Conservation (phyloP, 2,797 vertebrate species). For the Hydrocynus forskahlii region DNA sequence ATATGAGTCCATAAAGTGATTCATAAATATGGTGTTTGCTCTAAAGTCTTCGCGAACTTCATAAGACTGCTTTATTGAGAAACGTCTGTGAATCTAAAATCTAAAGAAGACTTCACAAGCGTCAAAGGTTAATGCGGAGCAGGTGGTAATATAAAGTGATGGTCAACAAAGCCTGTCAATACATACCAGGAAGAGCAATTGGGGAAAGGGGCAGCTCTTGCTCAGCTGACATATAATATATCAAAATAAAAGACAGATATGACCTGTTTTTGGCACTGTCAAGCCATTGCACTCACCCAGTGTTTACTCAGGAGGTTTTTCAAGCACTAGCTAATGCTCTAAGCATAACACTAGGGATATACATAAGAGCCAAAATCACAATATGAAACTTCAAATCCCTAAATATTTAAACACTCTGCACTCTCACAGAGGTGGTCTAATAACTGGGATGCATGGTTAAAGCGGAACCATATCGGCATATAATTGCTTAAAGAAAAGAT, state of each 20-base stretch:
- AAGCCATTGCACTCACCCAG: not conserved
- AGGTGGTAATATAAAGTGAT: conserved; percentile 9
- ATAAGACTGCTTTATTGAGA: not conserved
- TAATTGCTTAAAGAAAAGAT: too few relatives aligned
- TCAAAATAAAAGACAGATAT: conserved; percentile 1
- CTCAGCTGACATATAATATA: not conserved
- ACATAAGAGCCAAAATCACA: conserved; percentile 15
- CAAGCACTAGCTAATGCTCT: conserved; percentile 15
- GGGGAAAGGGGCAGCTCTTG: not conserved
- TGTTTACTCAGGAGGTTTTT: not conserved
- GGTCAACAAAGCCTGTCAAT: not conserved
- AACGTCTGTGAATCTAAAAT: not conserved
- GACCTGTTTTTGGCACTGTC: not conserved
- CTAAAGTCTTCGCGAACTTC: not conserved
- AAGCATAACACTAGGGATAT: conserved; percentile 1
- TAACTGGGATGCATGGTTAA: not conserved
- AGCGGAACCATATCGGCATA: not conserved
- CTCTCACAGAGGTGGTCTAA: not conserved
- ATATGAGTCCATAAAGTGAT: not conserved
- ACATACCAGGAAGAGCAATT: not conserved
- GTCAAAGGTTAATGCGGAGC: conserved; percentile 19
- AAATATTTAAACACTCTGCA: not conserved
- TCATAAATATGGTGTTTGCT: not conserved
- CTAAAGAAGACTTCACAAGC: conserved; percentile 4
- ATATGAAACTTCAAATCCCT: not conserved